Percentiles rank a stretch among this genome's conserved stretches.
Conservation (phyloP, 1,140 invertebrate species). For the Meloidogyne floridensis region DNA sequence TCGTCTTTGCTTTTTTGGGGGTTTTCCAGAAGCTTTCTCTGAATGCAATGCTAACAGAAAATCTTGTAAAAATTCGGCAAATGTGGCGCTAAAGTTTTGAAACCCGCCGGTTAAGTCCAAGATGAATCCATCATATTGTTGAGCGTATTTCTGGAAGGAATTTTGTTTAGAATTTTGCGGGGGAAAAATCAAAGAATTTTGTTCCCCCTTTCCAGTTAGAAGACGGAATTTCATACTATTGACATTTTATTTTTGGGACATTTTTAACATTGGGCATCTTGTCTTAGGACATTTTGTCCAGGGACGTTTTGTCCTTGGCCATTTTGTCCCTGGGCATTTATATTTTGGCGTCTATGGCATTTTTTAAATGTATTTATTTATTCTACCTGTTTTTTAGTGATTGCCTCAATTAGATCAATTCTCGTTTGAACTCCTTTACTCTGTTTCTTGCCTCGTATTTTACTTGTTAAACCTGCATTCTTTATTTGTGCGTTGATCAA, state of each 20-base stretch:
- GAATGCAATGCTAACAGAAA: neutral
- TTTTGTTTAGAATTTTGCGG: neutral
- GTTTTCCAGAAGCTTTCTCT: neutral
- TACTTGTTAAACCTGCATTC: neutral
- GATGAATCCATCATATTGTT: neutral
- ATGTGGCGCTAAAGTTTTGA: neutral
- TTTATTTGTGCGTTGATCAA: neutral
- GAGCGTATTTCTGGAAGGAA: neutral
- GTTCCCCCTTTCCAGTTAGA: no score
- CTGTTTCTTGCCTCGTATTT: neutral
- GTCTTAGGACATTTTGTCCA: neutral
- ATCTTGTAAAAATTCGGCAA: neutral
- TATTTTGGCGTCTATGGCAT: neutral
- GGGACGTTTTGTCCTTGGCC: neutral
- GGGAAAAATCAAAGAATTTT: no score
- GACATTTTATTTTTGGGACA: no score
- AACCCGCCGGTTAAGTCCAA: neutral
- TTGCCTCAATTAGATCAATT: neutral
- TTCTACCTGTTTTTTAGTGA: neutral
- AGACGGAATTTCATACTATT: no score
- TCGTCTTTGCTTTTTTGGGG: neutral
- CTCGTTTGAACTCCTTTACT: neutral
- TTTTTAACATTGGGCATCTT: no score
- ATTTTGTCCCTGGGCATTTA: no score
- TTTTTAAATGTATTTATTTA: neutral